Evolutionary conservation across 1,140 invertebrate genomes (phyloP), one percentile per base, ranked within the genome.

Genomic region (Caenorhabditis inopinata): DNA sequence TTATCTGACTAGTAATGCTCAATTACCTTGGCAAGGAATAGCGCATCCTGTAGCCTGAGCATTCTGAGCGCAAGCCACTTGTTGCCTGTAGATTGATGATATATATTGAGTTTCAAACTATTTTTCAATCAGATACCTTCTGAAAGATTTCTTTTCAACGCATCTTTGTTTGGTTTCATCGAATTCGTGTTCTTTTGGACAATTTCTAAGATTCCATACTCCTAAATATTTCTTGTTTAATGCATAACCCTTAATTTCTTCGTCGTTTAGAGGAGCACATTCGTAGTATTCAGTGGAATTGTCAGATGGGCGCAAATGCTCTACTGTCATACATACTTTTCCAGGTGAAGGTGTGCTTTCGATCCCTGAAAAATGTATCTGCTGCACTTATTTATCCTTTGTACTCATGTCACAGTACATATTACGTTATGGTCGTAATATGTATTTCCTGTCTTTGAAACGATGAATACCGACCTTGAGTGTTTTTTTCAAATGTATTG

Each of bases 241-340:
- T 5, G 46, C 29, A 42, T 76, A 81, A 21, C 75, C 80, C 9
- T 74, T 53, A 48, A 85, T 74, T 73, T 86, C 85, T 21, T 86
- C 82, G 27, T 85, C 82, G 3, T 79, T 58, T 6, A 86, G 32
- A 32, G 85, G 81, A 9, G 85, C 78, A 80, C 85, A 86, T 80
- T 86, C 85, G 46, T 68, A 85, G 29, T 80, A 86, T 12, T 53
- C 38, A 27, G 82, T 58, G 6, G 79, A 25, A 32, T 83, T 84
- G 35, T 82, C 45, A 7, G 83, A 76, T 1, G 75, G 25, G 32
- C 77, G 29, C 29, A 86, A 83, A 32, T 78, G 79, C 32, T 86
- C 85, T 2, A 86, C 85, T 11, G 85, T 86, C 85, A 86, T 86
- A 35, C 85, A 86, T 25, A 79, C 76, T 27, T 75, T 32, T 29